phyloP scores from a whole-genome alignment of 2,797 vertebrate genomes.

The Malurus splendens region DNA sequence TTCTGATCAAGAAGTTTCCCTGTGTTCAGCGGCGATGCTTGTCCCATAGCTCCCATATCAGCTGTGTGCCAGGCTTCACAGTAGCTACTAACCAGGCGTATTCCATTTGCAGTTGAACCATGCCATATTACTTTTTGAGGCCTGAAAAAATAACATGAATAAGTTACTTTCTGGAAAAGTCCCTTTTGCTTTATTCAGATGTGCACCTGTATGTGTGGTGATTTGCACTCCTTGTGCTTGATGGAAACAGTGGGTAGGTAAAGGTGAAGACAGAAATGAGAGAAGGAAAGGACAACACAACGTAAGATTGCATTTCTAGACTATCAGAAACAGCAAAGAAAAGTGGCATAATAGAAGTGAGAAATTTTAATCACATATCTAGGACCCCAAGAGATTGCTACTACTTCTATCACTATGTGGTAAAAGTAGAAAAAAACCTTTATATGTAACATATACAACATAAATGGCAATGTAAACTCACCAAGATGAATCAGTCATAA shows the following conservation, averaged over 20 bases:
- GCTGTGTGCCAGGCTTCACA: slow-evolving; percentile 89
- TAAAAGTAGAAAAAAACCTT: neutral
- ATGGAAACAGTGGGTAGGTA: neutral
- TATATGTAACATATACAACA: neutral
- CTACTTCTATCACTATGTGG: neutral
- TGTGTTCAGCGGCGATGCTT: slow-evolving; percentile 82
- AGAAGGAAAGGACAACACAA: neutral
- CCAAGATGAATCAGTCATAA: slow-evolving; percentile 90
- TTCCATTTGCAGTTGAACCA: slow-evolving; percentile 80
- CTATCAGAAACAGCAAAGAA: neutral
- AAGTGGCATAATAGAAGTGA: neutral
- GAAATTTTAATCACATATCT: neutral
- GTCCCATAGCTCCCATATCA: slow-evolving; percentile 78
- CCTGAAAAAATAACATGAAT: slow-evolving; percentile 71
- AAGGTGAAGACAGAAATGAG: neutral
- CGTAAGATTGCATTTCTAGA: neutral
- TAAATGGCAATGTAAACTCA: slow-evolving; percentile 63
- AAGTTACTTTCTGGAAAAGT: neutral
- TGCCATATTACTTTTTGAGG: slow-evolving; percentile 93
- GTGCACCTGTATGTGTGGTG: neutral
- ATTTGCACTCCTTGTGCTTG: neutral
- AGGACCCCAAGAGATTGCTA: neutral
- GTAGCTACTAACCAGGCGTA: slow-evolving; percentile 82
- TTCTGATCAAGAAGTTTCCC: slow-evolving; percentile 89
- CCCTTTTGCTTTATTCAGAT: neutral